Conservation (phyloP, 2,888 invertebrate genomes). For the Pelosia muscerda region DNA sequence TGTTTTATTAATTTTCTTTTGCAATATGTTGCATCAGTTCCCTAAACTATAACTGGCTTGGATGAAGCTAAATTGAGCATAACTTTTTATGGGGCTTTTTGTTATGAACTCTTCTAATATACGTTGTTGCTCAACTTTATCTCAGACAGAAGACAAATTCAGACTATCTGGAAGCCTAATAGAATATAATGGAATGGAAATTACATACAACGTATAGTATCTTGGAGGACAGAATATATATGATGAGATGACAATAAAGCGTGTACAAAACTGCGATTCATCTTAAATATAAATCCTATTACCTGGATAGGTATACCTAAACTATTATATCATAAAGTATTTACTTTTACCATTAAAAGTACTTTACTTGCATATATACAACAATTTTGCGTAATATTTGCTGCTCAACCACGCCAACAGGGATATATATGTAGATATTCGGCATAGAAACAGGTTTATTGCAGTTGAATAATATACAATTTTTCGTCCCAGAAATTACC, state of each 20-base stretch:
- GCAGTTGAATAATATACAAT: too few relatives aligned
- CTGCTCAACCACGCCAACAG: too few relatives aligned
- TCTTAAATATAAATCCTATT: too few relatives aligned
- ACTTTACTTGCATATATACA: not conserved
- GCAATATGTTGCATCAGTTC: constrained; percentile 82
- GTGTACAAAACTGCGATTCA: too few relatives aligned
- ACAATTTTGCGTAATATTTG: too few relatives aligned
- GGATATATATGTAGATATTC: too few relatives aligned
- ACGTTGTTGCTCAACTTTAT: constrained; percentile 58
- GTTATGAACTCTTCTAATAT: constrained; percentile 68
- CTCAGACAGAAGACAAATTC: constrained; percentile 32
- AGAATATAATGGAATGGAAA: not conserved
- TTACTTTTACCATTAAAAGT: not conserved
- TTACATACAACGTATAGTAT: too few relatives aligned
- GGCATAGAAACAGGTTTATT: too few relatives aligned
- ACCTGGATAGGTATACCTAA: too few relatives aligned
- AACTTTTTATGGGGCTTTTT: constrained; percentile 80
- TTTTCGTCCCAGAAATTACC: not conserved
- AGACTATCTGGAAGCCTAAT: constrained; percentile 15
- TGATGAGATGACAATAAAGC: too few relatives aligned
- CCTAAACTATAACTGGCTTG: constrained; percentile 75
- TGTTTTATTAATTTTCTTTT: constrained; percentile 79
- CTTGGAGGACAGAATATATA: too few relatives aligned
- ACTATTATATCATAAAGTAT: too few relatives aligned
- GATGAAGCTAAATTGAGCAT: constrained; percentile 77